Base-by-base conservation (phyloP, 2,113 vertebrate species). In the Rattus norvegicus region DNA sequence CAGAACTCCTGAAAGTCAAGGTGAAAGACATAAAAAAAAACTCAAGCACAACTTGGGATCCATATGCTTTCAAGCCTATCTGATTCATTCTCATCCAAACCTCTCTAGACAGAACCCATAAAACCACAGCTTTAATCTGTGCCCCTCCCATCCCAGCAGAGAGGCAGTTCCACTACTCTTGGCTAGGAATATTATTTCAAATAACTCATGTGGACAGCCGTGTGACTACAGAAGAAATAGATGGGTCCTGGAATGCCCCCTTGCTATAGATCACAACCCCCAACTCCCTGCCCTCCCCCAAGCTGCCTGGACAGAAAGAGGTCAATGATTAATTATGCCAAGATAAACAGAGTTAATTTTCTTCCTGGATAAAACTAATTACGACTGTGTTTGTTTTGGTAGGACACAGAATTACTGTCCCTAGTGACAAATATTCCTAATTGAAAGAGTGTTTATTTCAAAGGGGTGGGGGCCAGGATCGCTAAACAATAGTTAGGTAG, bases 331-430 rank as follows among this genome's bases (percentile, higher is more conserved):
- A 98, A 99, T 99, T 98, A 98, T 97, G 95, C 97, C 97, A 99
- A 98, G 98, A 98, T 98, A 98, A 99, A 99, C 98, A 99, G 93
- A 98, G 98, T 98, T 98, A 98, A 98, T 98, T 98, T 98, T 98
- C 98, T 98, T 98, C 98, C 97, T 98, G 98, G 98, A 98, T 98
- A 98, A 98, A 98, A 98, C 98, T 98, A 99, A 99, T 99, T 98
- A 98, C 98, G 97, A 97, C 81, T 97, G 97, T 98, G 98, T 98
- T 99, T 99, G 97, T 98, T 99, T 98, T 98, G 98, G 97, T 98
- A 98, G 98, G 97, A 96, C 98, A 95, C 61, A 70, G 98, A 98
- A 98, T 98, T 98, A 98, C 98, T 98, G 98, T 98, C 97, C 97
- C 97, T 67, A 47, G 95, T 97, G 96, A 98, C 95, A 98, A 98